Evolutionary conservation across 2,797 vertebrate genomes (phyloP), one percentile per base, ranked within the genome.

Genomic region (Gadopsis bispinosus): DNA sequence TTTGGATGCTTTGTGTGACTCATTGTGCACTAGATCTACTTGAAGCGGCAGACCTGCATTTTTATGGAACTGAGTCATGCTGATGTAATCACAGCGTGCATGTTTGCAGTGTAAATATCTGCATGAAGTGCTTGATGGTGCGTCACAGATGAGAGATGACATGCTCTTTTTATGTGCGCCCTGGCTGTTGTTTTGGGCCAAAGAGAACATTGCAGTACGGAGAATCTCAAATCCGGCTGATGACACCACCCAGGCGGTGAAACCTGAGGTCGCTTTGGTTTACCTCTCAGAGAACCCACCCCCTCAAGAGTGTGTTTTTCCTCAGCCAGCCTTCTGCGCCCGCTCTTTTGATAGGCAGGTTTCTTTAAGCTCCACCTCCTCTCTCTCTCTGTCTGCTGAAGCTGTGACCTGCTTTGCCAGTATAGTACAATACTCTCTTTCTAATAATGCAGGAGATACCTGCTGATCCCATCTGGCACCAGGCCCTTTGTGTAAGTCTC

Each of bases 371-470:
- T 53, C 75, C 75, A 16, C 85, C 77, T 67, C 68, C 55, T 53
- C 11, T 58, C 43, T 73, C 26, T 26, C 11, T 58, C 43, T 73
- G 53, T 66, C 72, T 35, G 56, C 61, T 91, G 87, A 88, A 77
- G 86, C 89, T 84, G 80, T 83, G 88, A 91, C 93, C 92, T 92
- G 88, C 79, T 89, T 77, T 77, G 72, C 76, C 69, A 79, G 35
- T 60, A 33, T 39, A 70, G 37, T 20, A 71, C 73, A 84, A 85
- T 74, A 39, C 48, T 41, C 53, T 64, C 58, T 41, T 16, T 56
- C 13, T 10, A 29, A 87, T 80, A 78, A 65, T 69, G 22, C 22
- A 48, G 54, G n/a, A 76, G 75, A 83, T 90, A 90, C 90, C 88
- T 90, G 83, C 87, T 87, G 86, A 83, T 87, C 76, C 83, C 87